A percentile compares a stretch with the other conserved stretches of the same genome.
These are phyloP conservation scores for Tinea semifulvella DNA, from an alignment of 2,888 invertebrate species.

Conservation along the genomic window DNA sequence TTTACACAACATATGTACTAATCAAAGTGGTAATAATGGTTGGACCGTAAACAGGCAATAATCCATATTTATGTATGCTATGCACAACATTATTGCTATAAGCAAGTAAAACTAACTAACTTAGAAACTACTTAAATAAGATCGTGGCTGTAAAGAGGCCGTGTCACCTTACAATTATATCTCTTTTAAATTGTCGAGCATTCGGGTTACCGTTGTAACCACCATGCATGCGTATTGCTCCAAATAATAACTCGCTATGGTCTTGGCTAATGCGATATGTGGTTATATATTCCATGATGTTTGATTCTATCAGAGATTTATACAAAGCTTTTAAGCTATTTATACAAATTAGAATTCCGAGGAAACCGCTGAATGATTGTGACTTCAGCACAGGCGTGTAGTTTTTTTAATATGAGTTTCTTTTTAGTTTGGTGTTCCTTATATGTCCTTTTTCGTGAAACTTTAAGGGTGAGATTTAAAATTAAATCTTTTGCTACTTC, in stretches of 20 bases:
- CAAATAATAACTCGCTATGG: slow-evolving; percentile 21
- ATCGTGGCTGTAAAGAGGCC: too few species aligned
- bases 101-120: too few species aligned
- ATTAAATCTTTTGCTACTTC: slow-evolving; percentile 15
- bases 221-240: slow-evolving; percentile 19
- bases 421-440: slow-evolving; percentile 9
- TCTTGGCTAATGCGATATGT: slow-evolving; percentile 19
- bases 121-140: too few species aligned
- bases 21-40: too few species aligned
- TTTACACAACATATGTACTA: too few species aligned
- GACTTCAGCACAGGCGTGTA: slow-evolving; percentile 14
- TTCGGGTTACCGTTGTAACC: slow-evolving; percentile 22
- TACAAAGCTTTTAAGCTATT: slow-evolving; percentile 18
- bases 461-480: slow-evolving; percentile 16
- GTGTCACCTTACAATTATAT: too few species aligned
- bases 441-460: slow-evolving; percentile 15
- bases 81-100: too few species aligned
- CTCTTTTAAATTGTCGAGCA: slow-evolving; percentile 19
- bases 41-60: too few species aligned
- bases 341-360: slow-evolving; percentile 19
- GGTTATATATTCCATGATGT: slow-evolving; percentile 4
- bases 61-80: too few species aligned
- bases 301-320: slow-evolving; percentile 5
- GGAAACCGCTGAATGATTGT: slow-evolving; percentile 17
- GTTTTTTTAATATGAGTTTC: slow-evolving; percentile 15